Percentiles rank a stretch among this genome's conserved stretches.
These are phyloP conservation scores for Carcina quercana DNA, from an alignment of 2,888 invertebrate species.

Conservation along the genomic window DNA sequence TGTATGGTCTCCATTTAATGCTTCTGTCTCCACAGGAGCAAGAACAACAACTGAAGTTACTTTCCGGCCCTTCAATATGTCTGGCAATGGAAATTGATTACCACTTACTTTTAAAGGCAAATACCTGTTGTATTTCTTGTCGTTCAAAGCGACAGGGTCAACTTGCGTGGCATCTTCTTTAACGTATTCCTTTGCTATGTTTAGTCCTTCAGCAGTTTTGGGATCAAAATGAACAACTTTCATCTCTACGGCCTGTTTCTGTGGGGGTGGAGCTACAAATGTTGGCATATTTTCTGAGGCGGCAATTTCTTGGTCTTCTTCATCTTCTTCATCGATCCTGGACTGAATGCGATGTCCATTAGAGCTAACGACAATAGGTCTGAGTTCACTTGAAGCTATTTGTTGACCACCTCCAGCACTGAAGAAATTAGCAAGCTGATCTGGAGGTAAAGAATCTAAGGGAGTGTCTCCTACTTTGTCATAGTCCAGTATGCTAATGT, in stretches of 20 bases:
- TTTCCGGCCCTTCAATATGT: slow-evolving; percentile 82
- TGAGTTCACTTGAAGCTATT: slow-evolving; percentile 80
- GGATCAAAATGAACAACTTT: slow-evolving; percentile 90
- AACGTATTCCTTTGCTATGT: slow-evolving; percentile 82
- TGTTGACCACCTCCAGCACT: slow-evolving; percentile 87
- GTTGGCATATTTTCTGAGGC: slow-evolving; percentile 68
- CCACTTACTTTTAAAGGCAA: slow-evolving; percentile 89
- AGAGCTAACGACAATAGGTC: slow-evolving; percentile 78
- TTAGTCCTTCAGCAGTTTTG: slow-evolving; percentile 80
- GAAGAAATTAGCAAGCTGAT: slow-evolving; percentile 90
- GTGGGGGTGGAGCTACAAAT: slow-evolving; percentile 42
- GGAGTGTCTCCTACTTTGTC: slow-evolving; percentile 92
- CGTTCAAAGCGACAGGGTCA: slow-evolving; percentile 83
- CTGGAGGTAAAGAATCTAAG: slow-evolving; percentile 87
- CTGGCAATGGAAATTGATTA: slow-evolving; percentile 88
- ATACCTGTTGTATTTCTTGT: slow-evolving; percentile 87
- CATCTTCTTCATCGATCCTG: slow-evolving; percentile 55
- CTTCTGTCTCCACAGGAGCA: slow-evolving; percentile 86
- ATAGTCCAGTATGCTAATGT: slow-evolving; percentile 90
- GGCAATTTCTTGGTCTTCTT: slow-evolving; percentile 72
- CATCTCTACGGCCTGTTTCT: slow-evolving; percentile 81
- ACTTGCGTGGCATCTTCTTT: slow-evolving; percentile 82
- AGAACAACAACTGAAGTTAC: slow-evolving; percentile 91
- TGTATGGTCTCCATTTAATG: slow-evolving; percentile 56
- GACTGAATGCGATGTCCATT: slow-evolving; percentile 75